Evolutionary conservation across 2,113 vertebrate genomes (phyloP), one percentile per base, ranked within the genome.

Genomic region (Actinemys pallida): DNA sequence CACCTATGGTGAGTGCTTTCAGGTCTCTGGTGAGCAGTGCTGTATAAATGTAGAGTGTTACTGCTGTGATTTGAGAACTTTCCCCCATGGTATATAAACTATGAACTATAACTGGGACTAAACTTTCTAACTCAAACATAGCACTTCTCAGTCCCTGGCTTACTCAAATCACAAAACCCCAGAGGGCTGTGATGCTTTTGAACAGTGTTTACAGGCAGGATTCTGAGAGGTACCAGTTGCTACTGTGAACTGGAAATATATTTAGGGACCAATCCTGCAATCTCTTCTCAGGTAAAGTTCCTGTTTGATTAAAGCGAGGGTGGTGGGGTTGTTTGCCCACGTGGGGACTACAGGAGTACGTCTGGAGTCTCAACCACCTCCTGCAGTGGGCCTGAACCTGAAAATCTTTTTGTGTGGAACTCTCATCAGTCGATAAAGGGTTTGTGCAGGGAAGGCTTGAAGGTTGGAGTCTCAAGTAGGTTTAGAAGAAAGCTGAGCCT

Each of bases 211-310:
- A 1, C 31, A 79, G 5, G 25, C 47, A 19, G 84, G 82, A 69
- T 39, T 39, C 31, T 31, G 65, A 53, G 25, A 52, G 50, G 13
- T 29, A 24, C 75, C 39, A 50, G 47, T 87, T 86, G 45, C 24
- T 88, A 5, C 1, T 7, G 39, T 19, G 12, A 88, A 81, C 50
- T 87, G 62, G 85, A 29, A 5, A 0, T 0, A 0, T 0, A 2
- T 0, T 0, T 2, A 1, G 80, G 83, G 81, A 9, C 80, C 59
- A 76, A n/a, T 49, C 1, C 1, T 84, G 75, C 14, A 53, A 52
- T 65, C 81, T 2, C 7, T 53, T 16, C 57, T 56, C 47, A 50
- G 35, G 24, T 52, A 4, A 24, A 11, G 24, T 1, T 56, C 72
- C 47, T 52, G 27, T 50, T 8, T 39, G 3, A 45, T 14, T 69